phyloP scores from a whole-genome alignment of 1,140 invertebrate genomes.

The Diuraphis noxia region DNA sequence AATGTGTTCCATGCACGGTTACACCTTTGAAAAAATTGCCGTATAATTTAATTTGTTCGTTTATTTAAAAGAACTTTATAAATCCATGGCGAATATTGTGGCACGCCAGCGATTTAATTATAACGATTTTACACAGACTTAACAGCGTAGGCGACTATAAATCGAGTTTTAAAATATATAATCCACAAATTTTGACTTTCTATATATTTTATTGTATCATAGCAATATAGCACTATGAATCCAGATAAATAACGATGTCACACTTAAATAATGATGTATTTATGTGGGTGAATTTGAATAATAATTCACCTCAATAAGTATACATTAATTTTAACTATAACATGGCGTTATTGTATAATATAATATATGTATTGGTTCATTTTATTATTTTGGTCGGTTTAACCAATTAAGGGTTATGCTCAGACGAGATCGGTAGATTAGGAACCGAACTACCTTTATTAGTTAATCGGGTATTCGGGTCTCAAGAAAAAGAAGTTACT shows the following conservation, averaged over 20 bases:
- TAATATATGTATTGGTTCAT: neutral
- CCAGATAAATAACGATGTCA: neutral
- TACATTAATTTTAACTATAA: neutral
- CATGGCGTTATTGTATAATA: neutral
- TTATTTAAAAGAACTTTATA: conserved; percentile 12
- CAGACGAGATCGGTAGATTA: no score
- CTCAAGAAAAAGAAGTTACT: no score
- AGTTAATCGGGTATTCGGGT: no score
- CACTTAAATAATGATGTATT: neutral
- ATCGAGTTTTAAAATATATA: neutral
- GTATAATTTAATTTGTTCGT: neutral
- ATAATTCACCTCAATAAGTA: neutral
- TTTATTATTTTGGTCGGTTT: neutral
- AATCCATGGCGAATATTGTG: neutral
- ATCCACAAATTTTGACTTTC: neutral
- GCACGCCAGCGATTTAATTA: neutral
- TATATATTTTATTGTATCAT: neutral
- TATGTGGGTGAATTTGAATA: neutral
- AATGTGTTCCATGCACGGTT: neutral
- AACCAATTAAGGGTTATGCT: neutral
- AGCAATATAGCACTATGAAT: neutral
- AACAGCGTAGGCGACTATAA: neutral
- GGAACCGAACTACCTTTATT: no score
- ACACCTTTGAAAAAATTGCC: neutral
- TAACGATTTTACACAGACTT: neutral